Percentiles rank a stretch among this genome's conserved stretches.
These are phyloP conservation scores for Sylvietta virens DNA, from an alignment of 2,113 vertebrate species.

Conservation along the genomic window DNA sequence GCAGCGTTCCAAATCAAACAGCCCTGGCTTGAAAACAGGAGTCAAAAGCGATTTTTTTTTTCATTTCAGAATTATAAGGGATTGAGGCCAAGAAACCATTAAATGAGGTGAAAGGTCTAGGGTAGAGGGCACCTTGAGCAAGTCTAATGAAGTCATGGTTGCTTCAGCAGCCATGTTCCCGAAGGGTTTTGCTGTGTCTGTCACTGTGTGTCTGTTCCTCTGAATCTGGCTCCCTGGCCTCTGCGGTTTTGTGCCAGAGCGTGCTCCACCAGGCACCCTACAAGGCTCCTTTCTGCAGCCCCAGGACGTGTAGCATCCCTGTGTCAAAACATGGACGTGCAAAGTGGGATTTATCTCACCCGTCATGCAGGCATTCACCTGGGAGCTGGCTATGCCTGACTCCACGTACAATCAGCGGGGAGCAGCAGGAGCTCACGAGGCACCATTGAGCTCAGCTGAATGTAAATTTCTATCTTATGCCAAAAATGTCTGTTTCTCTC, in stretches of 20 bases:
- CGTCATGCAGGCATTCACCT: background rate
- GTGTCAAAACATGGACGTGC: background rate
- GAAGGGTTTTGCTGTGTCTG: slow-evolving; percentile 31
- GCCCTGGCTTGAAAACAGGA: slow-evolving; percentile 39
- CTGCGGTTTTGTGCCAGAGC: rapidly evolving
- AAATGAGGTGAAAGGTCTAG: slow-evolving; percentile 60
- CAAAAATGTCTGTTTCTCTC: background rate
- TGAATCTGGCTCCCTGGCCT: background rate
- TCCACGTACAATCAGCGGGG: background rate
- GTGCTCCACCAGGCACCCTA: background rate
- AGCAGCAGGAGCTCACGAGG: slow-evolving; percentile 3
- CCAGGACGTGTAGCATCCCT: rapidly evolving
- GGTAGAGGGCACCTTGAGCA: slow-evolving; percentile 58
- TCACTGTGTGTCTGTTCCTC: background rate
- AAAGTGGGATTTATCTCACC: background rate
- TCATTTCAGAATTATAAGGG: slow-evolving; percentile 40
- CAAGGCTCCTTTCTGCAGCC: background rate
- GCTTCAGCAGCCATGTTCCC: slow-evolving; percentile 14
- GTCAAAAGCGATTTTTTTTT: slow-evolving; percentile 32
- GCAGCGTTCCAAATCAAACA: slow-evolving; percentile 31
- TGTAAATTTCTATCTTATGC: background rate
- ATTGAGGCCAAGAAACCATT: slow-evolving; percentile 55
- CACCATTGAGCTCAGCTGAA: background rate
- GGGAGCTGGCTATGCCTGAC: background rate
- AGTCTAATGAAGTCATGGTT: slow-evolving; percentile 61